Evolutionary conservation across 2,113 vertebrate genomes (phyloP).

Genomic region (Carassius auratus): DNA sequence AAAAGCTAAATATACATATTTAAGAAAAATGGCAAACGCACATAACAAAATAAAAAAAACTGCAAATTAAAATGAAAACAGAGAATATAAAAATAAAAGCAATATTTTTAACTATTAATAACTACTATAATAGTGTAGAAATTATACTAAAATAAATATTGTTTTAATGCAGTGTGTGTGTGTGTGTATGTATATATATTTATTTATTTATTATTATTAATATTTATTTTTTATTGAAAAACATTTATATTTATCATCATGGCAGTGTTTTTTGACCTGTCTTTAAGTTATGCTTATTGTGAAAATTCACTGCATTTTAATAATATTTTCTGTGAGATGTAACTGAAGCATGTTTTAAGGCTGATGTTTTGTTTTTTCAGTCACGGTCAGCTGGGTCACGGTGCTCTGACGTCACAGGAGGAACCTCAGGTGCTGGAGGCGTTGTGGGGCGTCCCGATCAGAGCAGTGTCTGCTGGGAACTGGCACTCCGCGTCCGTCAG

Average conservation of each 20-base stretch:
- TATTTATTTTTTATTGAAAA: neutral
- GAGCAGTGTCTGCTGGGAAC: conserved; percentile 80
- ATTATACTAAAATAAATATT: neutral
- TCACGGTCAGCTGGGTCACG: conserved; percentile 92
- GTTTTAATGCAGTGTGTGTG: neutral
- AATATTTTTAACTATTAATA: neutral
- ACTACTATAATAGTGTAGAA: neutral
- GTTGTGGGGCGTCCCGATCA: conserved; percentile 81
- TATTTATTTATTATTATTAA: too few relatives aligned
- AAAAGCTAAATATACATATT: neutral
- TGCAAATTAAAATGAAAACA: neutral
- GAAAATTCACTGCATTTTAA: neutral
- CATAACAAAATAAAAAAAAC: neutral
- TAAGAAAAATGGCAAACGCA: neutral
- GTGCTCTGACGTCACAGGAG: conserved; percentile 75
- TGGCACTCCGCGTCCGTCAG: conserved; percentile 89
- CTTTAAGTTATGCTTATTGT: neutral
- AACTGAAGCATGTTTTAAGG: neutral
- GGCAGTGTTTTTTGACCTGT: neutral
- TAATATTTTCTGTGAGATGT: neutral
- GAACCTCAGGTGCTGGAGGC: conserved; percentile 86
- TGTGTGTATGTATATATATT: too few relatives aligned
- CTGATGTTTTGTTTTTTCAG: conserved; percentile 69
- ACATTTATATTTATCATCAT: neutral
- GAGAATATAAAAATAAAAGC: neutral